These are phyloP conservation scores for Gryllus longicercus DNA, from an alignment of 2,888 invertebrate species.

Conservation along the genomic window DNA sequence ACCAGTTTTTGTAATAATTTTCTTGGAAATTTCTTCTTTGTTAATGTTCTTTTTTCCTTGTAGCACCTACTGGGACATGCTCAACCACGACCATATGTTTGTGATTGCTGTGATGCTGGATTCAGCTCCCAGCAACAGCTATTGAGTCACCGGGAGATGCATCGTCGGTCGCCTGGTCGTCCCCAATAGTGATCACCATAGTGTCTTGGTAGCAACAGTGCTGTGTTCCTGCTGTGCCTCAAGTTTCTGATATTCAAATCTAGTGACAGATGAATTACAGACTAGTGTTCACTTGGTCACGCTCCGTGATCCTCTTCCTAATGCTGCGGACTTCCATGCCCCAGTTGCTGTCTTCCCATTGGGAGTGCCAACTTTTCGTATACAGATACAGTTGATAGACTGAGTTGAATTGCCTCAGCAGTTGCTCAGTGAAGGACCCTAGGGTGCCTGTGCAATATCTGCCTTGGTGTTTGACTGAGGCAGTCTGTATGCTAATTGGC, in stretches of 20 bases:
- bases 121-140: constrained; percentile 49
- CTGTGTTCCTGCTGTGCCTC: constrained; percentile 17
- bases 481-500: not conserved
- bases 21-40: no score
- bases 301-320: not conserved
- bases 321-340: not conserved
- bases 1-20: no score
- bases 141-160: constrained; percentile 46
- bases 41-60: not conserved
- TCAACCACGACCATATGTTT: constrained; percentile 50
- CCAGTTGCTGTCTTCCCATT: not conserved
- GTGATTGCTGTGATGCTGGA: constrained; percentile 52
- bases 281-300: not conserved
- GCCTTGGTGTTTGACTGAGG: not conserved
- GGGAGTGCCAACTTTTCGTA: not conserved
- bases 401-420: not conserved
- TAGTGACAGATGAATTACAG: not conserved
- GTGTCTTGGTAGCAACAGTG: constrained; percentile 7
- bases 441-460: not conserved
- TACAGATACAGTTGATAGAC: not conserved
- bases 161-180: constrained; percentile 36
- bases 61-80: constrained; percentile 47
- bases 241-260: not conserved
- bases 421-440: not conserved
- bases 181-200: not conserved